Percentiles rank a stretch among this genome's conserved stretches.
These are phyloP conservation scores for Ophraella communa DNA, from an alignment of 2,888 invertebrate genomes.

Conservation along the genomic window DNA sequence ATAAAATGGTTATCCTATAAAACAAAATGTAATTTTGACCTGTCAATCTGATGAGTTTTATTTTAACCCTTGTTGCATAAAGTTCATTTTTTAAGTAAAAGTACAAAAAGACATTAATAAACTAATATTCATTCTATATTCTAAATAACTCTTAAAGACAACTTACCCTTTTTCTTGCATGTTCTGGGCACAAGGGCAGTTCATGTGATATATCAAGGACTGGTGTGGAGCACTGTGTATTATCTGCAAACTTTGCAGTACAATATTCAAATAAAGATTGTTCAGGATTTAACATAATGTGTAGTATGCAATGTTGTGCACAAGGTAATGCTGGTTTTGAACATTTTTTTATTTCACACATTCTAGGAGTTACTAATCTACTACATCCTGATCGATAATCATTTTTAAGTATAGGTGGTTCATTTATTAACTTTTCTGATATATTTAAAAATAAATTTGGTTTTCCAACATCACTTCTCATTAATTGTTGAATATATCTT, in stretches of 20 bases:
- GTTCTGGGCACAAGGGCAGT: conserved; percentile 85
- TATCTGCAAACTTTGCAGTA: conserved; percentile 80
- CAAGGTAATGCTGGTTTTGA: conserved; percentile 70
- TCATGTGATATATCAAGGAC: conserved; percentile 80
- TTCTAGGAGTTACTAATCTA: conserved; percentile 43
- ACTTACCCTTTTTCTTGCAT: conserved; percentile 78
- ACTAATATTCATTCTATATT: too few relatives aligned
- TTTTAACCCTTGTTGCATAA: too few relatives aligned
- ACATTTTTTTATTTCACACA: conserved; percentile 49
- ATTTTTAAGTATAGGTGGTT: conserved; percentile 23
- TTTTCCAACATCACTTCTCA: conserved; percentile 60
- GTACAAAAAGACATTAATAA: too few relatives aligned
- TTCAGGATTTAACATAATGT: conserved; percentile 84
- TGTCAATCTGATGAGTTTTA: too few relatives aligned
- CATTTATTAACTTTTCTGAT: conserved; percentile 3
- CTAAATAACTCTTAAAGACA: too few relatives aligned
- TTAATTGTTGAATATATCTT: conserved; percentile 56
- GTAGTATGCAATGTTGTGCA: conserved; percentile 81
- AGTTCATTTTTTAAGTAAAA: too few relatives aligned
- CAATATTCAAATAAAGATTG: conserved; percentile 78
- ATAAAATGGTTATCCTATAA: too few relatives aligned
- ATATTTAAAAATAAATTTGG: conserved; percentile 32
- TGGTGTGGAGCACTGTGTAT: conserved; percentile 79
- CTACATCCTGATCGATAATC: conserved; percentile 37
- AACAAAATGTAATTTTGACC: too few relatives aligned